Percentiles rank a stretch among this genome's conserved stretches.
These are phyloP conservation scores for Idaea dimidiata DNA, from an alignment of 2,888 invertebrate genomes.

Conservation along the genomic window DNA sequence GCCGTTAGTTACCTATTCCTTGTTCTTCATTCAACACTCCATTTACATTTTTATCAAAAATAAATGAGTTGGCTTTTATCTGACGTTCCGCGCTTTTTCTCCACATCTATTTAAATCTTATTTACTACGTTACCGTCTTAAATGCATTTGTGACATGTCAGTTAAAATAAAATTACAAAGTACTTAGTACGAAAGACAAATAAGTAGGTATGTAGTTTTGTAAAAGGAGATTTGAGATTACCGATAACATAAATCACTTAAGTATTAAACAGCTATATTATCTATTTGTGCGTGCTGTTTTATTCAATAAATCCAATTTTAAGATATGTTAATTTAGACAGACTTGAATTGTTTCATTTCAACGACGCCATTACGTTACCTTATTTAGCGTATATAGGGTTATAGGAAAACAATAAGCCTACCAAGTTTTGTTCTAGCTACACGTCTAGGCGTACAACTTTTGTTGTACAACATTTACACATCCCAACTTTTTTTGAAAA, in stretches of 20 bases:
- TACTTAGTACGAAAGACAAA: not conserved
- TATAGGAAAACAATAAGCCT: no score
- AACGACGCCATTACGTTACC: not conserved
- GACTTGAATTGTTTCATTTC: not conserved
- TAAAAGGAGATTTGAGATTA: not conserved
- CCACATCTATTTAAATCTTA: not conserved
- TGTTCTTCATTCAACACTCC: not conserved
- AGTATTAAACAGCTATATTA: not conserved
- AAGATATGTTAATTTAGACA: not conserved
- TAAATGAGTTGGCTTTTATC: not conserved
- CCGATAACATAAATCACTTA: not conserved
- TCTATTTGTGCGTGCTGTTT: not conserved
- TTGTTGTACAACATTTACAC: no score
- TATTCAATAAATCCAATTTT: not conserved
- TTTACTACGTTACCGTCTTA: not conserved
- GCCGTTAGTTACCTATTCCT: not conserved
- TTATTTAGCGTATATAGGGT: not conserved
- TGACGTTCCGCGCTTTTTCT: not conserved
- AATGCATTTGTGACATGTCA: slow-evolving; percentile 1
- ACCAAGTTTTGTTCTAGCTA: no score
- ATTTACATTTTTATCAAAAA: not conserved
- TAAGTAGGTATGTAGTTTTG: no score
- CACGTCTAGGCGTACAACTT: no score
- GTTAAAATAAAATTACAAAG: not conserved
- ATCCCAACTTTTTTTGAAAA: no score